Percentiles rank a stretch among this genome's conserved stretches.
Conservation (phyloP, 1,140 invertebrate species). For the Uloborus diversus region DNA sequence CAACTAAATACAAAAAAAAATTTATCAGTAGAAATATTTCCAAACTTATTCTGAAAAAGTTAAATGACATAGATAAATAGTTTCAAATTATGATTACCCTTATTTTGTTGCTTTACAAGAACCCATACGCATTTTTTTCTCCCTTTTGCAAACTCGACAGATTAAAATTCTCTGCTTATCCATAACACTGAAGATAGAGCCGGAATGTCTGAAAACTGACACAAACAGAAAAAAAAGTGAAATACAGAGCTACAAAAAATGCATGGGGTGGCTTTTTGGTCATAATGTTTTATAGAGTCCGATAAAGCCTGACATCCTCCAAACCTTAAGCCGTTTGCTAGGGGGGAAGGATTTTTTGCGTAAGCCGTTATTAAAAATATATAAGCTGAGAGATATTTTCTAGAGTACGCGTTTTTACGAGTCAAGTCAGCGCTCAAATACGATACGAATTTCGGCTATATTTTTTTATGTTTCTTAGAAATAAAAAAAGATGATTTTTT, state of each 20-base stretch:
- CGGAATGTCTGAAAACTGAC: conserved; percentile 37
- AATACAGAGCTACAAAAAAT: conserved; percentile 6
- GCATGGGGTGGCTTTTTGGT: conserved; percentile 12
- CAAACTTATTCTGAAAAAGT: no score
- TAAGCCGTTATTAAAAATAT: conserved; percentile 52
- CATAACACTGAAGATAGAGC: neutral
- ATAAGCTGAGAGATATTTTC: conserved; percentile 34
- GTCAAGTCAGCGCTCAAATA: neutral
- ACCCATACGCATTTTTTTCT: no score
- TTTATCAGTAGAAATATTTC: no score
- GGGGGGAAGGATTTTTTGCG: conserved; percentile 16
- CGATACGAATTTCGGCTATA: conserved; percentile 36
- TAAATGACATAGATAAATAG: no score
- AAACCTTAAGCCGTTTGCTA: conserved; percentile 8
- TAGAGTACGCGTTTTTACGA: conserved; percentile 33
- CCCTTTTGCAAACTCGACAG: no score
- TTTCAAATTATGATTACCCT: no score
- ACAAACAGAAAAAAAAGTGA: conserved; percentile 44
- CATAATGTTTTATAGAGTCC: conserved; percentile 49
- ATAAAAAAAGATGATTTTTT: neutral
- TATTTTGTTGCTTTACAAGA: no score
- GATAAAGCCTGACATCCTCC: conserved; percentile 46
- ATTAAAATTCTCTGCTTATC: conserved; percentile 28
- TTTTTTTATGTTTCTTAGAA: conserved; percentile 33
- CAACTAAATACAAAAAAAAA: no score